A percentile compares a stretch with the other conserved stretches of the same genome.
Evolutionary conservation across 2,113 vertebrate genomes (phyloP).

Genomic region (Malurus elegans): DNA sequence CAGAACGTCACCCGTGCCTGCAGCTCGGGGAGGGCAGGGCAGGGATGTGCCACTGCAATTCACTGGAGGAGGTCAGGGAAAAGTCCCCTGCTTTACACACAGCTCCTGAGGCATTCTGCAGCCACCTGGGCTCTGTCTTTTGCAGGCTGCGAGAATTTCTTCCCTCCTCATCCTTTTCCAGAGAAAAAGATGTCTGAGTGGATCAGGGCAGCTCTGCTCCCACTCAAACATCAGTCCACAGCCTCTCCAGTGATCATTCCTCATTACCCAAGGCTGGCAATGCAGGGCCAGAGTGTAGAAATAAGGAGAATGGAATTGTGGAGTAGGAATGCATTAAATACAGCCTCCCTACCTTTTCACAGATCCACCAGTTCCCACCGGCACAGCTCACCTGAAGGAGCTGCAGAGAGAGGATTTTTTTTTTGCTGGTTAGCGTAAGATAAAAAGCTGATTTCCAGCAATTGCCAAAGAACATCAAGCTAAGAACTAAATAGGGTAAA

Average conservation of each 20-base stretch:
- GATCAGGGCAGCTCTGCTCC: not conserved
- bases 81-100: not conserved
- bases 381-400: not conserved
- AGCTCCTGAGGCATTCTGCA: not conserved
- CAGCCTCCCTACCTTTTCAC: not conserved
- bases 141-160: not conserved
- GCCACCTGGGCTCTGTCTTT: not conserved
- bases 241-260: not conserved
- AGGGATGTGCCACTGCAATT: not conserved
- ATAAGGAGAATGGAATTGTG: not conserved
- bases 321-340: not conserved
- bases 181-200: not conserved
- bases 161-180: not conserved
- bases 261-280: not conserved
- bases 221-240: not conserved
- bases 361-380: not conserved
- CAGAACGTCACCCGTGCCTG: not conserved
- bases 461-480: conserved; percentile 18
- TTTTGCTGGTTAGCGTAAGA: not conserved
- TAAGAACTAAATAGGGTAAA: conserved; percentile 39
- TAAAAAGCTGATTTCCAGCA: conserved; percentile 27
- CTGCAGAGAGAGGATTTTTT: not conserved
- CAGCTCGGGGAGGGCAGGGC: not conserved
- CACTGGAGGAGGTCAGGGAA: not conserved
- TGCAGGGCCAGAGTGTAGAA: not conserved